phyloP scores from a whole-genome alignment of 2,888 invertebrate species.

The Empis stercorea region DNA sequence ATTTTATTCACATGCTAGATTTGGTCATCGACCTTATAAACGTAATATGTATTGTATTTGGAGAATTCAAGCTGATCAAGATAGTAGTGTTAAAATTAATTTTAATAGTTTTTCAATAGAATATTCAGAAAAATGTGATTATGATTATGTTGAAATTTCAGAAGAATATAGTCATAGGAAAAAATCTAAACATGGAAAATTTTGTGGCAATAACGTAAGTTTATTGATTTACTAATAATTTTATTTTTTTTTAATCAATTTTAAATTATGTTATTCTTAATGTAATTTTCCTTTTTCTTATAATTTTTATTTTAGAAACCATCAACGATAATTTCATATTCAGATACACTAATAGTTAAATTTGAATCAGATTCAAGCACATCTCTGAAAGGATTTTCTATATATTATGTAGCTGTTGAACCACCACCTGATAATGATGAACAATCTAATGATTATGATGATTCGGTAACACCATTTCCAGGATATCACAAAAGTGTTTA shows the following conservation, averaged over 20 bases:
- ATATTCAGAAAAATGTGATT: constrained; percentile 80
- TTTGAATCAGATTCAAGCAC: constrained; percentile 86
- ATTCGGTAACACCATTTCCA: constrained; percentile 32
- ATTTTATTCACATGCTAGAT: constrained; percentile 89
- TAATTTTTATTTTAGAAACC: constrained; percentile 71
- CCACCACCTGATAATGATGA: constrained; percentile 40
- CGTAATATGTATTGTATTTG: constrained; percentile 86
- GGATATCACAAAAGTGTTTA: constrained; percentile 31
- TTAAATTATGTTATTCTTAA: too few relatives aligned
- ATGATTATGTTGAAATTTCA: constrained; percentile 83
- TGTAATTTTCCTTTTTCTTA: too few relatives aligned
- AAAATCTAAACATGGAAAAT: constrained; percentile 56
- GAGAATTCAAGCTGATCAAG: constrained; percentile 75
- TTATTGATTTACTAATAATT: neutral
- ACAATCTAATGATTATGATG: constrained; percentile 25
- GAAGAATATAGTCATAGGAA: constrained; percentile 59
- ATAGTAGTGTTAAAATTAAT: constrained; percentile 67
- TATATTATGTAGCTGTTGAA: constrained; percentile 65
- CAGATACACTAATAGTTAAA: constrained; percentile 71
- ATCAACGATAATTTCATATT: constrained; percentile 74
- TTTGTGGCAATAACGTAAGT: constrained; percentile 73
- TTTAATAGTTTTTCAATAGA: constrained; percentile 64
- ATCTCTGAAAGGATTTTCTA: constrained; percentile 82
- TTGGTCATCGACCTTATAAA: constrained; percentile 80
- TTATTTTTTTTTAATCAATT: neutral